Evolutionary conservation across 2,113 vertebrate genomes (phyloP).

Genomic region (Nycticorax nycticorax): DNA sequence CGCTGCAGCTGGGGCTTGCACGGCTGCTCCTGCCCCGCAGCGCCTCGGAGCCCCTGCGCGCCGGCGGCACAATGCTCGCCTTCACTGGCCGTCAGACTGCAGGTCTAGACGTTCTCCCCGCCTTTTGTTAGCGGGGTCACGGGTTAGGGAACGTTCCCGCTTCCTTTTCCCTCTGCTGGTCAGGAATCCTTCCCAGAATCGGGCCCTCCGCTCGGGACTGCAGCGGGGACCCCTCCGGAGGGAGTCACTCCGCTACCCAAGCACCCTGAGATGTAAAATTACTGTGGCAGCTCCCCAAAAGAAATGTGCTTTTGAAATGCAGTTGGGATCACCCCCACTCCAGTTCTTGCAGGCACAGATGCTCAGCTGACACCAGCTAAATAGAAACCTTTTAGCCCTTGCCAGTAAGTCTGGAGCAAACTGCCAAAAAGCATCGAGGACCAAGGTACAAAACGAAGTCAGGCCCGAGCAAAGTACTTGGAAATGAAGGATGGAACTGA

Average conservation of each 20-base stretch:
- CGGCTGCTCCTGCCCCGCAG: not conserved
- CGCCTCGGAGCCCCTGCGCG: not conserved
- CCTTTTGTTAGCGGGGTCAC: constrained; percentile 61
- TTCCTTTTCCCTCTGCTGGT: not conserved
- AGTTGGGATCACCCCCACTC: constrained; percentile 32
- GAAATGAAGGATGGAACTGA: not conserved
- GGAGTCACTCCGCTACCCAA: not conserved
- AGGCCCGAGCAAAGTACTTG: constrained; percentile 23
- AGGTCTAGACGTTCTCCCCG: constrained; percentile 57
- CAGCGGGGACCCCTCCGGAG: not conserved
- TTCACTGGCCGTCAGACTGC: constrained; percentile 41
- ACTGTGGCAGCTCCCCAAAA: not conserved
- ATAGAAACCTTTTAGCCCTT: constrained; percentile 65
- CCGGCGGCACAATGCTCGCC: constrained; percentile 37
- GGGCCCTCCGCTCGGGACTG: not conserved
- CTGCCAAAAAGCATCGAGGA: constrained; percentile 55
- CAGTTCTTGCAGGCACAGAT: constrained; percentile 54
- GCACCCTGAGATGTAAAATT: not conserved
- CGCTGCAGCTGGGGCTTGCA: not conserved
- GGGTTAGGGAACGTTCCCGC: constrained; percentile 55
- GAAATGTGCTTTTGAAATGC: constrained; percentile 37
- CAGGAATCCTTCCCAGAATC: not conserved
- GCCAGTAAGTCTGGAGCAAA: constrained; percentile 69
- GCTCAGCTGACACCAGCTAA: constrained; percentile 69
- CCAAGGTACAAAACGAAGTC: constrained; percentile 23